phyloP scores from a whole-genome alignment of 1,140 invertebrate genomes.

The Druon quercuslanigerum region DNA sequence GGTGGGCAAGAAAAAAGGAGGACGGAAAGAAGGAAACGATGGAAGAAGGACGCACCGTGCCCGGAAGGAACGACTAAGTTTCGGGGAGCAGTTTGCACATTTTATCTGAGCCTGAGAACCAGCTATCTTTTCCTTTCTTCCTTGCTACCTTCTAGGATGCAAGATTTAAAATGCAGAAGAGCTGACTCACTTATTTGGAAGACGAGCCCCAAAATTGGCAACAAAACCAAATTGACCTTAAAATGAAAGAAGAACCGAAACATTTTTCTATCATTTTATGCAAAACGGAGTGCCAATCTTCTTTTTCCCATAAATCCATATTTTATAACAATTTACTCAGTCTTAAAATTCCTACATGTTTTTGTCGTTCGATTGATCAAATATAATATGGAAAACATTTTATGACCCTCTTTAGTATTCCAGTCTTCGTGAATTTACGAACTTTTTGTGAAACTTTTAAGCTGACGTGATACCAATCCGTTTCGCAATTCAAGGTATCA shows the following conservation, averaged over 20 bases:
- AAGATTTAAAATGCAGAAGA: not conserved
- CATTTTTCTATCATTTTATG: not conserved
- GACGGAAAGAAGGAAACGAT: slow-evolving; percentile 17
- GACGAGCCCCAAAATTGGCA: not conserved
- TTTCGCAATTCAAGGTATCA: slow-evolving; percentile 20
- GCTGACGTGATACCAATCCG: not conserved
- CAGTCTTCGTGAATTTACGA: not conserved
- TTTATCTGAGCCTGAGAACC: slow-evolving; percentile 6
- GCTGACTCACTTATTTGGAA: not conserved
- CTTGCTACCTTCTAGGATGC: not conserved
- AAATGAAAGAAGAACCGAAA: not conserved
- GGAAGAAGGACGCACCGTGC: not conserved
- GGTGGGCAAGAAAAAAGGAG: not conserved
- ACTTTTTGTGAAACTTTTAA: not conserved
- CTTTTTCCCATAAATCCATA: not conserved
- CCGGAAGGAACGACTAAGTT: slow-evolving; percentile 23
- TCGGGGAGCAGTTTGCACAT: slow-evolving; percentile 7
- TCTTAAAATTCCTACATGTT: not conserved
- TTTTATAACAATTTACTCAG: not conserved
- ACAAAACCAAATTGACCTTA: not conserved
- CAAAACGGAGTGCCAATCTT: not conserved
- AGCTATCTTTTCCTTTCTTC: not conserved
- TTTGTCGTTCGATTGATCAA: not conserved
- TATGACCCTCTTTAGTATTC: not conserved
- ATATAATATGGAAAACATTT: not conserved